Percentiles rank a stretch among this genome's conserved stretches.
These are phyloP conservation scores for Notechis scutatus DNA, from an alignment of 2,113 vertebrate genomes.

Conservation along the genomic window DNA sequence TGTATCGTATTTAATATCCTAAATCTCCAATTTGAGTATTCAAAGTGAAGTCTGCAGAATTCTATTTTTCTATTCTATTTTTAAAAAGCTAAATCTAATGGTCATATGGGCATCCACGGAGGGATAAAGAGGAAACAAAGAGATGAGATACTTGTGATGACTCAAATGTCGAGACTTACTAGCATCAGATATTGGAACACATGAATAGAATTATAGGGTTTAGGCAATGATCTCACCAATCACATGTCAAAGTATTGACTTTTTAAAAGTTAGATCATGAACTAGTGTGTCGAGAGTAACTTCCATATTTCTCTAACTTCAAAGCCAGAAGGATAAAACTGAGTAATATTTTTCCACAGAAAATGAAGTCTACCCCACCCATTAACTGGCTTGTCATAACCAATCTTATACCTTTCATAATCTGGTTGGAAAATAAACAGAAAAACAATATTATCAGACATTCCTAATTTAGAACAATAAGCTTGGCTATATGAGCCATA, in stretches of 20 bases:
- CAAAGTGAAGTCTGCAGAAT: not conserved
- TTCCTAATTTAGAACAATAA: not conserved
- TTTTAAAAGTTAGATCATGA: not conserved
- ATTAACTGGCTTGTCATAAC: not conserved
- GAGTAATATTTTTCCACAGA: not conserved
- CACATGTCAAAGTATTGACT: not conserved
- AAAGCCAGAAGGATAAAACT: not conserved
- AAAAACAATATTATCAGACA: not conserved
- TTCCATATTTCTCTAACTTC: not conserved
- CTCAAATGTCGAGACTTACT: not conserved
- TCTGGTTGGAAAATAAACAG: not conserved
- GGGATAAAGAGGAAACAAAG: not conserved
- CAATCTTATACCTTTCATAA: not conserved
- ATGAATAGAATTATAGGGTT: not conserved
- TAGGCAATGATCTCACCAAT: not conserved
- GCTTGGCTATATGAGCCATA: not conserved
- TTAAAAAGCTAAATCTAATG: not conserved
- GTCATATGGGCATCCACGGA: not conserved
- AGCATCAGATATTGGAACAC: not conserved
- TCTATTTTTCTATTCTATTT: not conserved
- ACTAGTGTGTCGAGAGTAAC: not conserved
- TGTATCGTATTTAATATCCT: rapidly evolving
- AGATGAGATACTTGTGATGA: not conserved
- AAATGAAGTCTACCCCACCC: not conserved
- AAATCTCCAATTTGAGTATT: not conserved